Evolutionary conservation across 2,797 vertebrate species (phyloP).

Genomic region (Manis pentadactyla): DNA sequence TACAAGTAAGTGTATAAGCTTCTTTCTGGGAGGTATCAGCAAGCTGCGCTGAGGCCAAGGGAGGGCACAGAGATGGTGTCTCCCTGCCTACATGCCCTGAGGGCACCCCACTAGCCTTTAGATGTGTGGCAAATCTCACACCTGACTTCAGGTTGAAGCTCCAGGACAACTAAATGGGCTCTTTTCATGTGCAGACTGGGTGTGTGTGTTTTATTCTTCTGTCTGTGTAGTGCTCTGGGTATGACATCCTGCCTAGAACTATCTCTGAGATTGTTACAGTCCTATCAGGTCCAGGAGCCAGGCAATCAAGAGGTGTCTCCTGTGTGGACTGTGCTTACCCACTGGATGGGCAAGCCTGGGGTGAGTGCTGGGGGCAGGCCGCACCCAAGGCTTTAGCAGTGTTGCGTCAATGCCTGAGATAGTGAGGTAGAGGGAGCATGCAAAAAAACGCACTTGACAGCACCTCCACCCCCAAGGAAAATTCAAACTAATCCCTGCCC

Average conservation of each 20-base stretch:
- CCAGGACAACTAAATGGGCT: neutral
- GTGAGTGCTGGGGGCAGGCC: neutral
- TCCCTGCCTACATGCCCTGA: neutral
- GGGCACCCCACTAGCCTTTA: neutral
- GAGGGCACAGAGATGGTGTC: neutral
- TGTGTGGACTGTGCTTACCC: too few relatives aligned
- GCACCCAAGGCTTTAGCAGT: neutral
- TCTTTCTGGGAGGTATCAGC: neutral
- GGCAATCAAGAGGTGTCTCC: neutral
- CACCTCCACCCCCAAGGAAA: neutral
- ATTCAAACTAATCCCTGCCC: neutral
- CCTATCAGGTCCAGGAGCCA: neutral
- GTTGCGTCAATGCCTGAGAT: neutral
- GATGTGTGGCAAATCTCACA: neutral
- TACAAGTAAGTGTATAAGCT: neutral
- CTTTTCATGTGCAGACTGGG: neutral
- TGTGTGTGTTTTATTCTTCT: neutral
- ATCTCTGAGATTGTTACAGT: neutral
- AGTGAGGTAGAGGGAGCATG: neutral
- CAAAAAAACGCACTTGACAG: neutral
- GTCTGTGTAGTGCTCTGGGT: neutral
- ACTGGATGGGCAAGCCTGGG: neutral
- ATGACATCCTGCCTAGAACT: neutral
- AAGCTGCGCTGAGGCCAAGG: neutral
- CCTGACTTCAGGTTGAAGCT: neutral